A percentile compares a stretch with the other conserved stretches of the same genome.
phyloP scores from a whole-genome alignment of 1,140 invertebrate species.

The Aphidius ervi region DNA sequence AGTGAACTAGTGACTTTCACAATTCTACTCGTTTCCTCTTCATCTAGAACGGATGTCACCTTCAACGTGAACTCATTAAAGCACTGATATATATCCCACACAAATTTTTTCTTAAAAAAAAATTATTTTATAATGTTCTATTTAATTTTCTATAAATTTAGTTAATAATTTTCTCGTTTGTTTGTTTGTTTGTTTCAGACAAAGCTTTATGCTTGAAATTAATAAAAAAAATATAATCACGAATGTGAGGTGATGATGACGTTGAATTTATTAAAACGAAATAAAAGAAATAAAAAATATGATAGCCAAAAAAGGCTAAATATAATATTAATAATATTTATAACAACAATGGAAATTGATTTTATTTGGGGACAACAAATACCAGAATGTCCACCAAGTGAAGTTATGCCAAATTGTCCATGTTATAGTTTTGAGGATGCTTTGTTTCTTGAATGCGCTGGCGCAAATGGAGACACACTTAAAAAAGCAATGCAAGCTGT shows the following conservation, averaged over 20 bases:
- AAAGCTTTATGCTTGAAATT: constrained; percentile 4
- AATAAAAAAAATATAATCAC: constrained; percentile 2
- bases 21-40: constrained; percentile 12
- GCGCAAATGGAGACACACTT: constrained; percentile 62
- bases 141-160: too few relatives aligned
- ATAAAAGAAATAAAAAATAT: constrained; percentile 23
- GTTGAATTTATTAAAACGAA: constrained; percentile 23
- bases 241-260: constrained; percentile 41
- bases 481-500: constrained; percentile 55
- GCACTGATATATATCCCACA: not conserved
- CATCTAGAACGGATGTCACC: constrained; percentile 28
- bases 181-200: too few relatives aligned
- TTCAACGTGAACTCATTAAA: constrained; percentile 29
- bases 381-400: constrained; percentile 46
- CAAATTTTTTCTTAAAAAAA: not conserved
- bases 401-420: constrained; percentile 61
- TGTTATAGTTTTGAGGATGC: constrained; percentile 90
- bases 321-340: constrained; percentile 30
- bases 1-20: constrained; percentile 2
- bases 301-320: constrained; percentile 22
- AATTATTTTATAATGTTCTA: too few relatives aligned
- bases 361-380: constrained; percentile 35
- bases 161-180: too few relatives aligned
- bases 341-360: constrained; percentile 21
- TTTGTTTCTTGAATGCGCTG: constrained; percentile 83